Conservation (phyloP, 1,140 invertebrate species). For the Heliconius congener region DNA sequence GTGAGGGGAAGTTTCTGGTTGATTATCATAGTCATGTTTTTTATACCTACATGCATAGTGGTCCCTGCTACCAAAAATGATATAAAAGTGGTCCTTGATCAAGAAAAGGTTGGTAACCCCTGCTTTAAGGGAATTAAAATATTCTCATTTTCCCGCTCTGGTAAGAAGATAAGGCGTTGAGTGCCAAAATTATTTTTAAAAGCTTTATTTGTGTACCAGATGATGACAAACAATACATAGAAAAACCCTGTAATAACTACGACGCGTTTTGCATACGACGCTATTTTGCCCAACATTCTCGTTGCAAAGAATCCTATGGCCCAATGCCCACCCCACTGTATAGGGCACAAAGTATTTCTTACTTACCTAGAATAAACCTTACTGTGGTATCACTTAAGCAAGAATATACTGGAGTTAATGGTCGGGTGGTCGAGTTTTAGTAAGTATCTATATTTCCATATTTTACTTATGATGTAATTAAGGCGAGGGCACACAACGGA, state of each 20-base stretch:
- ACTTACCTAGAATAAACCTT: slow-evolving; percentile 28
- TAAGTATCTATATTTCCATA: slow-evolving; percentile 21
- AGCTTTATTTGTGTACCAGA: neutral
- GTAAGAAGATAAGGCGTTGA: no score
- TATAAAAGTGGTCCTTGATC: no score
- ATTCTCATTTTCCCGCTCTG: no score
- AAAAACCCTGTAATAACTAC: slow-evolving; percentile 33
- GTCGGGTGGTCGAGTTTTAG: slow-evolving; percentile 35
- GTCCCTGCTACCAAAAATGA: no score
- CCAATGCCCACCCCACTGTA: slow-evolving; percentile 33
- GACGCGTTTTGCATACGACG: slow-evolving; percentile 41
- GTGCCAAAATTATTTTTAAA: neutral
- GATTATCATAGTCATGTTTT: no score
- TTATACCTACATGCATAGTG: no score
- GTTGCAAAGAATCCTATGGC: slow-evolving; percentile 31
- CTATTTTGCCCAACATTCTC: slow-evolving; percentile 31
- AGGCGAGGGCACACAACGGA: no score
- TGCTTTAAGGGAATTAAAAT: no score
- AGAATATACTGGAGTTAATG: slow-evolving; percentile 17
- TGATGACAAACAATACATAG: neutral
- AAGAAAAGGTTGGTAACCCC: no score
- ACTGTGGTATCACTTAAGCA: slow-evolving; percentile 12
- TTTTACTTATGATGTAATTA: no score
- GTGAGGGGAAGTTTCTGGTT: no score
- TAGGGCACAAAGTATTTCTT: slow-evolving; percentile 9